phyloP scores from a whole-genome alignment of 2,888 invertebrate species.

The Caradrina clavipalpis region DNA sequence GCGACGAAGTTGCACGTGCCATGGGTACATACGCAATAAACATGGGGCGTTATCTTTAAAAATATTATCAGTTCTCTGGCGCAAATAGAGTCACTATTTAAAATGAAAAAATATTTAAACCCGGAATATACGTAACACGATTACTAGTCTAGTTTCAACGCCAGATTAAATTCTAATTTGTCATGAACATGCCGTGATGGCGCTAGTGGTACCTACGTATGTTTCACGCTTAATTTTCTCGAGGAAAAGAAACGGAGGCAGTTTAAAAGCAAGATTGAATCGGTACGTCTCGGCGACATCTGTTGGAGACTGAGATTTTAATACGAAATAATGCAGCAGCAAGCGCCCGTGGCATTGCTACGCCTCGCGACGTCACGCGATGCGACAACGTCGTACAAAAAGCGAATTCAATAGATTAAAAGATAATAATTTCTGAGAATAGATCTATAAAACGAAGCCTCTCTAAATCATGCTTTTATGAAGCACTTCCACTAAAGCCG shows the following conservation, averaged over 20 bases:
- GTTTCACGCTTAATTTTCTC: conserved; percentile 73
- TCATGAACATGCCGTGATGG: conserved; percentile 53
- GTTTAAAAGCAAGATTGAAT: conserved; percentile 77
- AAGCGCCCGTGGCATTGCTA: conserved; percentile 49
- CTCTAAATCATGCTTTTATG: conserved; percentile 23
- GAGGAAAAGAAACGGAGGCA: conserved; percentile 71
- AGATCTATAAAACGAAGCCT: conserved; percentile 9
- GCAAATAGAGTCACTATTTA: conserved; percentile 56
- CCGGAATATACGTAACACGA: conserved; percentile 51
- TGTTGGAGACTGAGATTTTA: conserved; percentile 78
- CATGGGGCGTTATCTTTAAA: conserved; percentile 57
- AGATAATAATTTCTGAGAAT: conserved; percentile 18
- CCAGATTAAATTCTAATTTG: conserved; percentile 71
- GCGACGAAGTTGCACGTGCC: conserved; percentile 43
- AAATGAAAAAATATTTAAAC: conserved; percentile 59
- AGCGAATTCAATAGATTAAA: conserved; percentile 33
- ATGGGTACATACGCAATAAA: conserved; percentile 45
- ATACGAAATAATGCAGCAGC: conserved; percentile 74
- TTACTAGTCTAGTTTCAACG: conserved; percentile 58
- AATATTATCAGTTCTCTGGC: conserved; percentile 61
- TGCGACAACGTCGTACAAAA: conserved; percentile 32
- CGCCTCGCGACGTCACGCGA: conserved; percentile 1
- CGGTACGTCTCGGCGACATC: conserved; percentile 73
- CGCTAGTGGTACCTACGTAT: conserved; percentile 55
- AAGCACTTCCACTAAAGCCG: conserved; percentile 24